A percentile compares a stretch with the other conserved stretches of the same genome.
Evolutionary conservation across 2,888 invertebrate species (phyloP).

Genomic region (Aleiodes alternator): DNA sequence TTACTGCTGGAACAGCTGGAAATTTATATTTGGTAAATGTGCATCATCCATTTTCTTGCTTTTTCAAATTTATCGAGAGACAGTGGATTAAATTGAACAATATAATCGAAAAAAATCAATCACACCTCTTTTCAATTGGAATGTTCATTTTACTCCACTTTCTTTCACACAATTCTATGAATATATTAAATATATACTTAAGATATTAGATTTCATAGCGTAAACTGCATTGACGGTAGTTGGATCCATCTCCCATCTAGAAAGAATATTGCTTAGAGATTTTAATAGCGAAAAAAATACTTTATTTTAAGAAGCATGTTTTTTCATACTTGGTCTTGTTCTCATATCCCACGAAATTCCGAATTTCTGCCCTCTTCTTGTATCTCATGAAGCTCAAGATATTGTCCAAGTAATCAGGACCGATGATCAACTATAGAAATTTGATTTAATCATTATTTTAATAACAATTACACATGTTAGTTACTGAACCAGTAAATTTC

Average conservation of each 20-base stretch:
- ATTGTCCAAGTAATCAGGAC: slow-evolving; percentile 51
- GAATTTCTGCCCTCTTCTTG: background rate
- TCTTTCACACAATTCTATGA: too few species aligned
- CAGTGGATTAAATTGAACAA: too few species aligned
- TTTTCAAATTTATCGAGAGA: too few species aligned
- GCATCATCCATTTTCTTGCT: too few species aligned
- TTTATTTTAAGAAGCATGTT: background rate
- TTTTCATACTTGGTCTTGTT: slow-evolving; percentile 1
- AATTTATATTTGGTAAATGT: background rate
- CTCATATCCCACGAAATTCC: background rate
- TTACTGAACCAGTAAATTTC: too few species aligned
- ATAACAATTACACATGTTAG: background rate
- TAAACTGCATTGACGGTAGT: slow-evolving; percentile 53
- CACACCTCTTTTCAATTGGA: too few species aligned
- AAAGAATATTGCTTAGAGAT: too few species aligned
- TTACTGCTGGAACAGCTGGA: slow-evolving; percentile 54
- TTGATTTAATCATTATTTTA: background rate
- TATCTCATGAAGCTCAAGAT: slow-evolving; percentile 50
- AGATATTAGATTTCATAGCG: slow-evolving; percentile 68
- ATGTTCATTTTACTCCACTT: too few species aligned
- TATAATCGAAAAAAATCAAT: too few species aligned
- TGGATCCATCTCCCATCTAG: slow-evolving; percentile 44
- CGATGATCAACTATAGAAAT: slow-evolving; percentile 48
- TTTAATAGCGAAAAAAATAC: too few species aligned
- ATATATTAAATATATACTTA: slow-evolving; percentile 52